Base-by-base conservation (phyloP, 2,113 vertebrate genomes). In the Phasianus colchicus region DNA sequence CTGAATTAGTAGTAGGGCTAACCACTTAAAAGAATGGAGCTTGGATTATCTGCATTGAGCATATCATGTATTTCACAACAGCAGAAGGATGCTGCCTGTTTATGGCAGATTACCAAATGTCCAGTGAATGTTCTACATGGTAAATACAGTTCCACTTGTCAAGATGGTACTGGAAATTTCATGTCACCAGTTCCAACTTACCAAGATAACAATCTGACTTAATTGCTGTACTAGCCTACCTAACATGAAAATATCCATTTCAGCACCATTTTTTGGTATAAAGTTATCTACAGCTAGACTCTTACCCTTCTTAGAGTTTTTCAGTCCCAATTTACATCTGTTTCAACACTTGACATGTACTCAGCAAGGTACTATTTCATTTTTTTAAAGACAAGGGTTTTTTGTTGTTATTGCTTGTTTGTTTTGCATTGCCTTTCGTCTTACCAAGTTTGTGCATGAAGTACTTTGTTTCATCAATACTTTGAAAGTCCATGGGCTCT, bases 31-130 rank as follows among this genome's bases (percentile, higher is more conserved):
- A 75, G 25, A 77, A 83, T 8, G 10, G 10, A 83, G 45, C 29
- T 60, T 91, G 64, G 64, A 83, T 94, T 86, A 50, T 81, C 83
- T 83, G 52, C 32, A 9, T 27, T 69, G 67, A 94, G 30, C 75
- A 83, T 72, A 95, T 91, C 60, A 86, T 30, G 36, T 38, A 21
- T 83, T 83, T 88, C 54, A 61, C 57, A 69, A 71, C 73, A 93
- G 83, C 90, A 90, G 92, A 92, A 90, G 57, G 57, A 83, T 52
- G 17, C 60, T 93, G 84, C 75, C 91, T 87, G 71, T 75, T 93
- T 71, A 74, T 38, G 66, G 55, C 81, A 88, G 69, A 86, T 92
- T 83, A 77, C 82, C 91, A 93, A 94, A 89, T 91, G 89, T 91
- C 91, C 95, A 88, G 81, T 70, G 75, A 92, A 89, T 83, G 63